These are phyloP conservation scores for Agapornis canus DNA, from an alignment of 2,797 vertebrate genomes.

Conservation along the genomic window DNA sequence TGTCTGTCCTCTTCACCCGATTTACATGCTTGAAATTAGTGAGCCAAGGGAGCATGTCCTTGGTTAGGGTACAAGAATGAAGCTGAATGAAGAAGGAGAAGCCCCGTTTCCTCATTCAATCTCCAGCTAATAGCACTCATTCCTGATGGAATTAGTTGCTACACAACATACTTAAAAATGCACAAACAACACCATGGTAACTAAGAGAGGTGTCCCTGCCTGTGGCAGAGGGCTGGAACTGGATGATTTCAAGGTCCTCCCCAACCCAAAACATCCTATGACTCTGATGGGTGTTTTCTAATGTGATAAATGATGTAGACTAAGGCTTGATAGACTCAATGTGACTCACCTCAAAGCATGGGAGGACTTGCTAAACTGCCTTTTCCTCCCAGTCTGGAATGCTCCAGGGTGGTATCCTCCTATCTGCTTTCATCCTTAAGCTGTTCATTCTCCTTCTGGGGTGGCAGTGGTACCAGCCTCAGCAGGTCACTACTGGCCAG, in stretches of 20 bases:
- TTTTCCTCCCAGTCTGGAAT: neutral
- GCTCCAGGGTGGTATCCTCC: neutral
- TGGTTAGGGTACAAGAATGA: neutral
- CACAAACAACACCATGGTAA: neutral
- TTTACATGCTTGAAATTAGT: neutral
- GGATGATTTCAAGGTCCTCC: neutral
- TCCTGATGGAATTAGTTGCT: slow-evolving; percentile 26
- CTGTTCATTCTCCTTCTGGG: neutral
- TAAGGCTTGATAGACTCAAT: neutral
- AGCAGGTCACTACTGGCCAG: neutral
- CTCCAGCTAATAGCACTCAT: neutral
- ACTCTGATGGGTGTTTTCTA: neutral
- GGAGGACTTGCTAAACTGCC: neutral
- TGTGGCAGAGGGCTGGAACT: neutral
- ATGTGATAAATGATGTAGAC: neutral
- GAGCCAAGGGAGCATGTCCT: neutral
- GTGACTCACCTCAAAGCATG: neutral
- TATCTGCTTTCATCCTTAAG: neutral
- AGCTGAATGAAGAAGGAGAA: neutral
- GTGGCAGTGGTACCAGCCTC: neutral
- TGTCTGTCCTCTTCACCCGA: neutral
- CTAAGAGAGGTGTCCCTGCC: neutral
- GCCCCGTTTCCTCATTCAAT: neutral
- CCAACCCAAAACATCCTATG: neutral
- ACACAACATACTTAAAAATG: neutral